Evolutionary conservation across 2,797 vertebrate species (phyloP).

Genomic region (Otolemur crassicaudatus): DNA sequence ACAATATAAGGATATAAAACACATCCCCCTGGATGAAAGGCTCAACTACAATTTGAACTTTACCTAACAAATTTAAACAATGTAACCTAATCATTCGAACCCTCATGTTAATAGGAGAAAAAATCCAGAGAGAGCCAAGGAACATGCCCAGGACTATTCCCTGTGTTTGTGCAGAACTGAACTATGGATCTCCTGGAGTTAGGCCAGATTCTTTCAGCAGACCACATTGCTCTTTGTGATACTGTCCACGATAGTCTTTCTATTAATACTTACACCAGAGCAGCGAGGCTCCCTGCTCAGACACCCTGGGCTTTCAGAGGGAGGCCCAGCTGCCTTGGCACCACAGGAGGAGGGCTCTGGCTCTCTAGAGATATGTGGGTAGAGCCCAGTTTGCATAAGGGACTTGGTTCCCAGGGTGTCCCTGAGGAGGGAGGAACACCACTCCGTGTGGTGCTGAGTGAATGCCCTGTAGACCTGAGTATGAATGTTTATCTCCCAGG

Average conservation of each 20-base stretch:
- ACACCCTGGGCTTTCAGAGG: not conserved
- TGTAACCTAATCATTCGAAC: no score
- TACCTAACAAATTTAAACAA: no score
- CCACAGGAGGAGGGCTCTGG: not conserved
- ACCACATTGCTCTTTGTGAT: not conserved
- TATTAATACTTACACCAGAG: not conserved
- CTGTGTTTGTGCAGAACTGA: not conserved
- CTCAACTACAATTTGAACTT: no score
- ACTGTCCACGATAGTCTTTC: not conserved
- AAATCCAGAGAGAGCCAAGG: not conserved
- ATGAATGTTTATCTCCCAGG: not conserved
- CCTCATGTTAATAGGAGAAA: no score
- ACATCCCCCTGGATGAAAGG: no score
- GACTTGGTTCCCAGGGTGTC: not conserved
- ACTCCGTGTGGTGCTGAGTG: no score
- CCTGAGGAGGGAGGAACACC: not conserved
- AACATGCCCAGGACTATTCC: not conserved
- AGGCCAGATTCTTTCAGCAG: not conserved
- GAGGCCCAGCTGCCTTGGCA: not conserved
- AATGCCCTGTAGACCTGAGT: not conserved
- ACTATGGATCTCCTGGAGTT: not conserved
- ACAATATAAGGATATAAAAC: no score
- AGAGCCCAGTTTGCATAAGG: not conserved
- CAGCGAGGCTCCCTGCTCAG: not conserved
- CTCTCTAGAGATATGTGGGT: not conserved